Evolutionary conservation across 2,797 vertebrate genomes (phyloP).

Genomic region (Podarcis siculus): DNA sequence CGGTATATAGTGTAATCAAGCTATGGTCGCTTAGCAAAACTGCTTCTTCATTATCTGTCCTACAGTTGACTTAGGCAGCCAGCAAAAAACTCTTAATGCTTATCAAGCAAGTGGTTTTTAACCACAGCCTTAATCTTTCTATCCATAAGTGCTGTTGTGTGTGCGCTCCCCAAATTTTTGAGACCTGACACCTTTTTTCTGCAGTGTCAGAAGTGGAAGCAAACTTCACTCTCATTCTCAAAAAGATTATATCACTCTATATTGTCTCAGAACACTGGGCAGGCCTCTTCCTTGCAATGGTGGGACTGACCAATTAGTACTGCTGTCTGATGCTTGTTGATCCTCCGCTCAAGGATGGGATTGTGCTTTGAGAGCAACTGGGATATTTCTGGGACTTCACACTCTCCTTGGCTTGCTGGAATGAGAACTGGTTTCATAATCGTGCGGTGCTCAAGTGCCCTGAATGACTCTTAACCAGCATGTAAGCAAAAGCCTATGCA

Average conservation of each 20-base stretch:
- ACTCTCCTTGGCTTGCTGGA: background rate
- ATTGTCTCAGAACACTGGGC: background rate
- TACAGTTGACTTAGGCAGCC: background rate
- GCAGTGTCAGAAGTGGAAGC: background rate
- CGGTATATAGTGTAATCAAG: background rate
- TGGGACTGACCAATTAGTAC: background rate
- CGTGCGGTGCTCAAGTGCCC: rapidly evolving
- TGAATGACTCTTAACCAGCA: background rate
- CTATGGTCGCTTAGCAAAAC: background rate
- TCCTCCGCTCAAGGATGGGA: background rate
- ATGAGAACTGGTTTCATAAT: background rate
- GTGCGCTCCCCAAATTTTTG: background rate
- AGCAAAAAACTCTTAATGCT: background rate
- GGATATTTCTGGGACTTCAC: background rate
- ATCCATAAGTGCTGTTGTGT: background rate
- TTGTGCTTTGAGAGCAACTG: background rate
- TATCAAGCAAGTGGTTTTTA: background rate
- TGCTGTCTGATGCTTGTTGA: background rate
- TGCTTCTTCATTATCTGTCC: background rate
- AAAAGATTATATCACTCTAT: background rate
- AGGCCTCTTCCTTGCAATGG: background rate
- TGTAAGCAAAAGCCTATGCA: background rate
- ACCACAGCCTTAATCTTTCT: background rate
- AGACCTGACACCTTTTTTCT: background rate
- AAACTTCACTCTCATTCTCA: background rate